Percentiles rank a stretch among this genome's conserved stretches.
Evolutionary conservation across 1,140 invertebrate genomes (phyloP).

Genomic region (Drosophila serrata): DNA sequence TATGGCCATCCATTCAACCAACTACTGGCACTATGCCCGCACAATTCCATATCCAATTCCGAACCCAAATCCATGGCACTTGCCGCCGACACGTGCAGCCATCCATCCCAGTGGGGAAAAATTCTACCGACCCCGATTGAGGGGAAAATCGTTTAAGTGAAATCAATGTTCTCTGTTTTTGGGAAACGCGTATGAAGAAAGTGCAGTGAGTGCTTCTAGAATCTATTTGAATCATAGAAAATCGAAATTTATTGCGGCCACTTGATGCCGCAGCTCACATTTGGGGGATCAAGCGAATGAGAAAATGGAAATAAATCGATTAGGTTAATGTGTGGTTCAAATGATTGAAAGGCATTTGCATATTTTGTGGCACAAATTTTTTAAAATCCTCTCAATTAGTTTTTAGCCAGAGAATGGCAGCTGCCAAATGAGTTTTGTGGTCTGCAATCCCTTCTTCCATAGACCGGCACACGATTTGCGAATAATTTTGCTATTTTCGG

Average conservation of each 20-base stretch:
- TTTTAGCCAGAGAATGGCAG: slow-evolving; percentile 9
- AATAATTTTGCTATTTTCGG: slow-evolving; percentile 57
- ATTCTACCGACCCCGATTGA: slow-evolving; percentile 13
- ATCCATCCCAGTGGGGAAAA: slow-evolving; percentile 9
- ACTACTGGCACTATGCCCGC: slow-evolving; percentile 39
- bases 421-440: slow-evolving; percentile 19
- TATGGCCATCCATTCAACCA: slow-evolving; percentile 18
- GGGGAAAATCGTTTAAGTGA: slow-evolving; percentile 58
- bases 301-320: slow-evolving; percentile 49
- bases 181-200: slow-evolving; percentile 38
- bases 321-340: slow-evolving; percentile 37
- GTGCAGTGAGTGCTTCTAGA: slow-evolving; percentile 31
- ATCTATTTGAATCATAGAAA: slow-evolving; percentile 30
- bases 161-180: slow-evolving; percentile 68
- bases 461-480: slow-evolving; percentile 37
- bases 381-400: slow-evolving; percentile 34
- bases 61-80: slow-evolving; percentile 34
- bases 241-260: slow-evolving; percentile 38
- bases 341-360: slow-evolving; percentile 33
- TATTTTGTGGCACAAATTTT: slow-evolving; percentile 9
- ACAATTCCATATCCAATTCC: slow-evolving; percentile 28
- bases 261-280: slow-evolving; percentile 37
- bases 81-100: slow-evolving; percentile 50
- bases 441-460: slow-evolving; percentile 26
- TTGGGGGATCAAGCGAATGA: slow-evolving; percentile 35